Evolutionary conservation across 2,797 vertebrate genomes (phyloP).

Genomic region (Dipus sagitta): DNA sequence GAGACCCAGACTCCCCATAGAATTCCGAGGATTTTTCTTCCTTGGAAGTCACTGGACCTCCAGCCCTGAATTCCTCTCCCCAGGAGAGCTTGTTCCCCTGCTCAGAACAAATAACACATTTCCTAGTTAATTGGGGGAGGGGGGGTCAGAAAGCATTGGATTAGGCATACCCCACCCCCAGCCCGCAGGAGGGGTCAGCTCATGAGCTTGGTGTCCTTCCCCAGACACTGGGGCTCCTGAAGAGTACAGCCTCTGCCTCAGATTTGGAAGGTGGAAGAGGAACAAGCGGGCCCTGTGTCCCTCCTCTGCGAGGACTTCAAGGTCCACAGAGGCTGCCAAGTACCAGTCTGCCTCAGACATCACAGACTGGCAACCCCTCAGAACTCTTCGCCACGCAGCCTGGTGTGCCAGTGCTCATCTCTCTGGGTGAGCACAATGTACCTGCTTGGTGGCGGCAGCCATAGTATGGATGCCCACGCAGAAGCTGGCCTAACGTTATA

Average conservation of each 20-base stretch:
- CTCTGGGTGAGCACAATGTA: neutral
- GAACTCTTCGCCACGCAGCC: neutral
- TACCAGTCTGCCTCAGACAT: conserved; percentile 32
- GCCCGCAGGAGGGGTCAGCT: conserved; percentile 22
- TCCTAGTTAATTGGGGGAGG: conserved; percentile 63
- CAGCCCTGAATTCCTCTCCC: conserved; percentile 79
- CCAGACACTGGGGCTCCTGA: neutral
- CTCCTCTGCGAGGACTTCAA: neutral
- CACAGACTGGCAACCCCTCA: neutral
- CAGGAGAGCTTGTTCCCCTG: conserved; percentile 67
- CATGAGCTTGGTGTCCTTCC: neutral
- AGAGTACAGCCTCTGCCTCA: neutral
- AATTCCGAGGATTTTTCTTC: conserved; percentile 79
- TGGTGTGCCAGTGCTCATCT: neutral
- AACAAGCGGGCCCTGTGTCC: neutral
- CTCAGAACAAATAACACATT: conserved; percentile 76
- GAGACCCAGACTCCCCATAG: conserved; percentile 69
- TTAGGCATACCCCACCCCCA: neutral
- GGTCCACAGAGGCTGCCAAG: neutral
- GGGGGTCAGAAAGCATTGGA: conserved; percentile 25
- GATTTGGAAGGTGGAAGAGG: neutral
- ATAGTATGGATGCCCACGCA: neutral
- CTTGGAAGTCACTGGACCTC: conserved; percentile 73
- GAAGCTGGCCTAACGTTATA: neutral
- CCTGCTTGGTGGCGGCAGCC: neutral